Conservation (phyloP, 2,888 invertebrate species). For the Oxytorus armatus region DNA sequence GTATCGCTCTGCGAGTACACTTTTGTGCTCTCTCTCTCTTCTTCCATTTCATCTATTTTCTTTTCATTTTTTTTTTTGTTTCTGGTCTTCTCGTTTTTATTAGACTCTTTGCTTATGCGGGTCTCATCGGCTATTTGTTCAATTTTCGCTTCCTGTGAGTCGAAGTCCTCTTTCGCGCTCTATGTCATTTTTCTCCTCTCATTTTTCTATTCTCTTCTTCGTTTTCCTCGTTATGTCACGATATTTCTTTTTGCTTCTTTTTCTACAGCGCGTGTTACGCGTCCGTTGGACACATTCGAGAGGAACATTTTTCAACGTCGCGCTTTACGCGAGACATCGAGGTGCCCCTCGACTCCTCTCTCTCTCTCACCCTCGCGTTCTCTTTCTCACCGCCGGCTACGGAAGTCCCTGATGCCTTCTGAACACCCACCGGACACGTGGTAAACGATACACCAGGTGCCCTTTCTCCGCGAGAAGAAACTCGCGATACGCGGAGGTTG, state of each 20-base stretch:
- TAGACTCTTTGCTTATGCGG: slow-evolving; percentile 14
- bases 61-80: neutral
- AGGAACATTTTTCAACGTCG: slow-evolving; percentile 9
- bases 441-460: slow-evolving; percentile 58
- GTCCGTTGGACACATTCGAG: slow-evolving; percentile 9
- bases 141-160: neutral
- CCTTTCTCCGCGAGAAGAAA: slow-evolving; percentile 40
- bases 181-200: slow-evolving; percentile 27
- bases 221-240: slow-evolving; percentile 23
- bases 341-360: slow-evolving; percentile 54
- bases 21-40: neutral
- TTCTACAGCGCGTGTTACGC: neutral
- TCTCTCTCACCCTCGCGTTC: slow-evolving; percentile 33
- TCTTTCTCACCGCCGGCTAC: slow-evolving; percentile 24
- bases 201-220: slow-evolving; percentile 47
- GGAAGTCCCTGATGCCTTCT: slow-evolving; percentile 35
- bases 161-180: neutral
- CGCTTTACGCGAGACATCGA: slow-evolving; percentile 31
- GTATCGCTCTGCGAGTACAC: neutral
- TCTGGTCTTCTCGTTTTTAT: neutral
- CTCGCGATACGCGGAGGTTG: slow-evolving; percentile 43
- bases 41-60: slow-evolving; percentile 38
- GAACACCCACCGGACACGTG: slow-evolving; percentile 61
- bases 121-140: neutral
- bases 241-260: neutral